A percentile compares a stretch with the other conserved stretches of the same genome.
These are phyloP conservation scores for Darevskia mixta DNA, from an alignment of 2,797 vertebrate genomes.

Conservation along the genomic window DNA sequence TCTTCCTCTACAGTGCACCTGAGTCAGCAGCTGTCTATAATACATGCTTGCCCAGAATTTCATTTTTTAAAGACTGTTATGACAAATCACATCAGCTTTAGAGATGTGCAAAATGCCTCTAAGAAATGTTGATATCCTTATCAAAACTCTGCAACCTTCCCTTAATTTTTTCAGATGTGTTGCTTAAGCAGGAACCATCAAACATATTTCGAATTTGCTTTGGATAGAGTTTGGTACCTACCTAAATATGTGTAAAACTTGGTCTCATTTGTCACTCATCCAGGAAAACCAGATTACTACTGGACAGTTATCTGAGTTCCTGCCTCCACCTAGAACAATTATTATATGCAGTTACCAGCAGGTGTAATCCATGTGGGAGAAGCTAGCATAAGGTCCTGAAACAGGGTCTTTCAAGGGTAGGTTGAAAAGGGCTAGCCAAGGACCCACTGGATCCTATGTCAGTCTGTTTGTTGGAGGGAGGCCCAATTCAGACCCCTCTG, in stretches of 20 bases:
- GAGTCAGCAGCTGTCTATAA: constrained; percentile 66
- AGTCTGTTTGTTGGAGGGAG: too few relatives aligned
- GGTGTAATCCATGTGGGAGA: too few relatives aligned
- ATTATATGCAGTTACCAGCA: too few relatives aligned
- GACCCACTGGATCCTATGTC: too few relatives aligned
- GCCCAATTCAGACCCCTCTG: too few relatives aligned
- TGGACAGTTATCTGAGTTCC: background rate
- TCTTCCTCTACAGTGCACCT: constrained; percentile 57
- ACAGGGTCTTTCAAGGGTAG: too few relatives aligned
- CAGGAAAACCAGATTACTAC: background rate
- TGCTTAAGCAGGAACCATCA: background rate
- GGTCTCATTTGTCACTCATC: background rate
- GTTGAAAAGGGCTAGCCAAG: too few relatives aligned
- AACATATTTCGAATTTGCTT: background rate
- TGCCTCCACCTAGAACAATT: too few relatives aligned
- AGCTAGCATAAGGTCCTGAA: too few relatives aligned
- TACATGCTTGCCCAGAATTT: constrained; percentile 56
- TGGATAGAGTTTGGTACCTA: background rate
- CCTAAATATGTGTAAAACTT: background rate
- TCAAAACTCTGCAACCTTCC: background rate
- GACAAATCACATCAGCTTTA: constrained; percentile 40
- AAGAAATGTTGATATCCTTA: background rate
- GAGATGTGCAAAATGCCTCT: background rate
- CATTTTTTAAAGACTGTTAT: constrained; percentile 51
- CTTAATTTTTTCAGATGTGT: background rate